Conservation (phyloP, 2,113 vertebrate species). For the Grantiella picta region DNA sequence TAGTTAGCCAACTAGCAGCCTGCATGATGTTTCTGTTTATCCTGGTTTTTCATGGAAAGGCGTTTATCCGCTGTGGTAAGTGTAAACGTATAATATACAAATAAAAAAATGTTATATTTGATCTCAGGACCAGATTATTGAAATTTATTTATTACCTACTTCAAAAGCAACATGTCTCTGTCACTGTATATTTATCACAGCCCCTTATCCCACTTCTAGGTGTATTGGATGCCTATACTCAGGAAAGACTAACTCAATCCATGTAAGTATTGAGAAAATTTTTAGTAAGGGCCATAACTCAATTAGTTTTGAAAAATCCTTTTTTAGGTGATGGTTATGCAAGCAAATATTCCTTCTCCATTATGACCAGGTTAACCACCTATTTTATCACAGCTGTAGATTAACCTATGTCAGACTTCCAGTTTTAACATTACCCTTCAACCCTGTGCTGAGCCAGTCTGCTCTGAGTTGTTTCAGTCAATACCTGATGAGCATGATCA, state of each 20-base stretch:
- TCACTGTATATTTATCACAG: background rate
- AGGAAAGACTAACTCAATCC: background rate
- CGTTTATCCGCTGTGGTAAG: background rate
- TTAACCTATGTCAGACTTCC: background rate
- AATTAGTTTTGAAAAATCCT: background rate
- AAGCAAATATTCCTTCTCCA: background rate
- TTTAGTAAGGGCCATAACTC: background rate
- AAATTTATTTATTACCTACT: background rate
- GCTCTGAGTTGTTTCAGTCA: background rate
- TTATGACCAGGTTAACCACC: background rate
- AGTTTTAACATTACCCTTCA: background rate
- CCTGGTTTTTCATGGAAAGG: background rate
- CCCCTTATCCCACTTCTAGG: background rate
- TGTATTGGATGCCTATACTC: background rate
- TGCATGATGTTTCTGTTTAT: background rate
- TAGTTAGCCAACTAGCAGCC: background rate
- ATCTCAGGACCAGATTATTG: background rate
- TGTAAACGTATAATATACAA: accelerated
- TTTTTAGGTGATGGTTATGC: background rate
- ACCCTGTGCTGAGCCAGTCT: background rate
- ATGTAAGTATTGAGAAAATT: background rate
- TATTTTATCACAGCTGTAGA: background rate
- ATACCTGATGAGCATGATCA: background rate
- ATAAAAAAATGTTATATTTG: background rate
- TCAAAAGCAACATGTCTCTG: background rate